Conservation (phyloP, 2,113 vertebrate genomes). For the Dicrurus megarhynchus region DNA sequence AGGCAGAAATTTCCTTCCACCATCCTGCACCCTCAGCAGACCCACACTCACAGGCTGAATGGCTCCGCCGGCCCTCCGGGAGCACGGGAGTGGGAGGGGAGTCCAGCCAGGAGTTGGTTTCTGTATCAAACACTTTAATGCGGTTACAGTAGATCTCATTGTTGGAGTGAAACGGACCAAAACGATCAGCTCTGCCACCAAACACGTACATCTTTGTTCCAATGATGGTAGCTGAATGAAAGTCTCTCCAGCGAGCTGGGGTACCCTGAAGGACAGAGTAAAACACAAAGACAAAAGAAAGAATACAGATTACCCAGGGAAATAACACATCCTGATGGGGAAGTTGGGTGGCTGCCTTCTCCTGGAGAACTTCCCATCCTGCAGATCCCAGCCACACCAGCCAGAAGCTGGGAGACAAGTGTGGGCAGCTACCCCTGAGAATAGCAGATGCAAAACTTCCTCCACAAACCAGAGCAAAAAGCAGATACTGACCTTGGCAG, state of each 20-base stretch:
- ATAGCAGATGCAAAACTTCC: neutral
- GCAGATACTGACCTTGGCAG: constrained; percentile 83
- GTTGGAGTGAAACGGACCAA: constrained; percentile 97
- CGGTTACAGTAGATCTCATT: constrained; percentile 99
- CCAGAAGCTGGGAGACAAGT: neutral
- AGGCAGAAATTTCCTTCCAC: neutral
- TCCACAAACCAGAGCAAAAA: neutral
- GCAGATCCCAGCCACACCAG: neutral
- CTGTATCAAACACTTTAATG: constrained; percentile 93
- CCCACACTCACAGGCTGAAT: constrained; percentile 90
- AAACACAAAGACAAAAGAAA: neutral
- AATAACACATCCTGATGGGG: neutral
- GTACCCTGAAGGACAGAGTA: constrained; percentile 76
- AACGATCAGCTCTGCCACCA: constrained; percentile 92
- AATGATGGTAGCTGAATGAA: constrained; percentile 96
- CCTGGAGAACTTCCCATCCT: neutral
- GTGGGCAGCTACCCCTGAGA: neutral
- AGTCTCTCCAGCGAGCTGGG: constrained; percentile 95
- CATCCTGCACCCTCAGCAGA: neutral
- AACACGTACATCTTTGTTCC: constrained; percentile 96
- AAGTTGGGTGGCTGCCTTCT: neutral
- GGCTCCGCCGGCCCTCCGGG: constrained; percentile 92
- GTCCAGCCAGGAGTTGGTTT: constrained; percentile 91
- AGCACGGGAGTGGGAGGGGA: constrained; percentile 81
- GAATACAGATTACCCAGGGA: neutral